Percentiles rank a stretch among this genome's conserved stretches.
Conservation (phyloP, 2,113 vertebrate genomes). For the Ictalurus punctatus region DNA sequence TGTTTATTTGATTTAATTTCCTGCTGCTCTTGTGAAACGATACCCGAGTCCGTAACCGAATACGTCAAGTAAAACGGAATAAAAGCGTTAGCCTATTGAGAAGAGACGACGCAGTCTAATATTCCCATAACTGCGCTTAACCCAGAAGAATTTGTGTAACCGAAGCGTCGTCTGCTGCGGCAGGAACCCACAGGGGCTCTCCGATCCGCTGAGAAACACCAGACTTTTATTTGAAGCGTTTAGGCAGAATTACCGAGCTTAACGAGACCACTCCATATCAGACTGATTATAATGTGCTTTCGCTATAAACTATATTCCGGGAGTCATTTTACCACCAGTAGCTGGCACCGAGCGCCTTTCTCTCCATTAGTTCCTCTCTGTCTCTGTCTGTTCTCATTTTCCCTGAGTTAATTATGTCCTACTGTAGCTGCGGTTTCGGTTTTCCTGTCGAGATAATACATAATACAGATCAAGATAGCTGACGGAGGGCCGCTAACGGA, state of each 20-base stretch:
- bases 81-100: constrained; percentile 1
- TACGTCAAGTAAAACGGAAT: constrained; percentile 18
- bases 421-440: neutral
- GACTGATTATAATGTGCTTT: constrained; percentile 59
- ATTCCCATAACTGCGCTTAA: constrained; percentile 43
- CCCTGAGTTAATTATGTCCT: neutral
- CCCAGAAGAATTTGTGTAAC: constrained; percentile 42
- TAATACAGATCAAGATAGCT: constrained; percentile 6
- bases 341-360: constrained; percentile 21
- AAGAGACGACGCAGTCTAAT: constrained; percentile 22
- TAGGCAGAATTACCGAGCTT: constrained; percentile 59
- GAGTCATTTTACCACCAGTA: constrained; percentile 34
- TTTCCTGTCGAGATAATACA: neutral
- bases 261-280: constrained; percentile 57
- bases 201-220: constrained; percentile 32
- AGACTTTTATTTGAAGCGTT: constrained; percentile 58
- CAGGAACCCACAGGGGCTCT: constrained; percentile 27
- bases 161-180: constrained; percentile 29
- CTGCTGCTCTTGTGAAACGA: neutral
- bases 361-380: constrained; percentile 4
- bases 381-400: neutral
- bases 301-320: constrained; percentile 28
- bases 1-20: neutral
- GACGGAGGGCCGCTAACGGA: neutral
- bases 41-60: neutral